Evolutionary conservation across 2,113 vertebrate species (phyloP).

Genomic region (Drymodes brunneopygia): DNA sequence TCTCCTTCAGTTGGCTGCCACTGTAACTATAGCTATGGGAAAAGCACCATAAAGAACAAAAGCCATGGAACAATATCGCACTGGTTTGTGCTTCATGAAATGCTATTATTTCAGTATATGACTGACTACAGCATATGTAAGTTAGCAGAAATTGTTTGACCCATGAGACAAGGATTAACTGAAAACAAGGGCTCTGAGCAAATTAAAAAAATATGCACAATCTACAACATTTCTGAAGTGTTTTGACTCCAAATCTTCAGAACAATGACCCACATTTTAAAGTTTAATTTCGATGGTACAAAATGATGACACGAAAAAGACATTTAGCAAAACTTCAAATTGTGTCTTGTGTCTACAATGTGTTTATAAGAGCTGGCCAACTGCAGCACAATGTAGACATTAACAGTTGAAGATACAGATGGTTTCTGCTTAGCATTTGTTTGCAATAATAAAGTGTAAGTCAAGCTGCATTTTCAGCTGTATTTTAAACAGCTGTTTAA

Average conservation of each 20-base stretch:
- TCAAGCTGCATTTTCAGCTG: constrained; percentile 9
- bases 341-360: neutral
- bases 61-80: neutral
- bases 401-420: constrained; percentile 31
- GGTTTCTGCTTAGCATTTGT: constrained; percentile 38
- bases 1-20: neutral
- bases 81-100: neutral
- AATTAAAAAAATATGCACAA: neutral
- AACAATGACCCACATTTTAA: neutral
- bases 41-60: neutral
- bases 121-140: neutral
- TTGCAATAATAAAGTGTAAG: constrained; percentile 16
- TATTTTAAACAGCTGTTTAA: constrained; percentile 43
- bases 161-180: neutral
- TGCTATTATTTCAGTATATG: neutral
- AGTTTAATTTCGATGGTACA: neutral
- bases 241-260: constrained; percentile 14
- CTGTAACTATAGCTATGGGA: neutral
- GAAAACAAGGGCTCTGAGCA: neutral
- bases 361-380: constrained; percentile 42
- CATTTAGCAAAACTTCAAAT: neutral
- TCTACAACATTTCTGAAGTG: neutral
- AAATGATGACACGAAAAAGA: neutral
- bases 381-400: neutral
- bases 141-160: neutral